Conservation (phyloP, 1,140 invertebrate genomes). For the Chelonus insularis region DNA sequence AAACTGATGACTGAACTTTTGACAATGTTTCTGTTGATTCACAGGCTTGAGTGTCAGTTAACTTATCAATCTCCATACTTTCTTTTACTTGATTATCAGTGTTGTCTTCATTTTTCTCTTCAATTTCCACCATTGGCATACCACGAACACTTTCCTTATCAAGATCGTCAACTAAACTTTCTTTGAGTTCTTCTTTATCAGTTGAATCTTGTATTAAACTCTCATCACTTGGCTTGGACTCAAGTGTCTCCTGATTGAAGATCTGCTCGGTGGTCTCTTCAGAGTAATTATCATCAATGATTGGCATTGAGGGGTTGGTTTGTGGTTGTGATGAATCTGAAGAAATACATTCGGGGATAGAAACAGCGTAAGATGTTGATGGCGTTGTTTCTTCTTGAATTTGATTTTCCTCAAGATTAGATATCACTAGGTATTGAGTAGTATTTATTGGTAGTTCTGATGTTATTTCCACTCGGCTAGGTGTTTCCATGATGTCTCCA, state of each 20-base stretch:
- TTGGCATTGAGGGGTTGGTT: constrained; percentile 55
- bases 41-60: no score
- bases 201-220: neutral
- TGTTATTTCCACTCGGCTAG: constrained; percentile 31
- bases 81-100: no score
- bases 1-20: no score
- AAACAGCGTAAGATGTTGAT: constrained; percentile 47
- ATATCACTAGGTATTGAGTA: constrained; percentile 48
- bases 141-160: no score
- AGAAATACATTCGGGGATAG: constrained; percentile 45
- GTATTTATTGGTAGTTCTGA: constrained; percentile 40
- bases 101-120: no score
- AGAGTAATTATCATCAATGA: constrained; percentile 51
- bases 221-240: no score
- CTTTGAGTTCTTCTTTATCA: neutral
- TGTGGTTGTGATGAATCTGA: constrained; percentile 42
- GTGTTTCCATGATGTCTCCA: constrained; percentile 44
- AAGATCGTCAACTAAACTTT: no score
- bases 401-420: constrained; percentile 41
- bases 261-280: constrained; percentile 29
- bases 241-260: neutral
- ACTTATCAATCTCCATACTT: no score
- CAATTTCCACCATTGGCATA: no score
- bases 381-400: constrained; percentile 25
- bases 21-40: no score